These are phyloP conservation scores for Pterocles gutturalis DNA, from an alignment of 2,113 vertebrate species.

Conservation along the genomic window DNA sequence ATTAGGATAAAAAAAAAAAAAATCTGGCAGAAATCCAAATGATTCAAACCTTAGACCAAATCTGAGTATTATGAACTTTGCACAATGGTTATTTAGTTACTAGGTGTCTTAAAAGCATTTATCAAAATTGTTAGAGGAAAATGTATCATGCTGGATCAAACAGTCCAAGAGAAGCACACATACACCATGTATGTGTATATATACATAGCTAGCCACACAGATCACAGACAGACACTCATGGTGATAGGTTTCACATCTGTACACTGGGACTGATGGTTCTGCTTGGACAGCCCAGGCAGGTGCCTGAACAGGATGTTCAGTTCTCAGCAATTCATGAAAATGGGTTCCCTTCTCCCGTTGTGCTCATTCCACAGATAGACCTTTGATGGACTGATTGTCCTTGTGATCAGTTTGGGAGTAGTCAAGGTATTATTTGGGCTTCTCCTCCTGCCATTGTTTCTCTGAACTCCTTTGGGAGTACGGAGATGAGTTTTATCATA, in stretches of 20 bases:
- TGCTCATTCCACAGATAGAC: not conserved
- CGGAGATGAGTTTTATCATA: not conserved
- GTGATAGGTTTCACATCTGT: not conserved
- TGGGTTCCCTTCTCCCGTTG: not conserved
- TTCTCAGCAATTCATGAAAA: not conserved
- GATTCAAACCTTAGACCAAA: not conserved
- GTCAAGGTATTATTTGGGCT: not conserved
- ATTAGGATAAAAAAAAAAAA: not conserved
- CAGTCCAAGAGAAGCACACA: not conserved
- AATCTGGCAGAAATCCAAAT: not conserved
- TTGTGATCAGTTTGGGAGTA: not conserved
- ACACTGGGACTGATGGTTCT: not conserved
- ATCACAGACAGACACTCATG: not conserved
- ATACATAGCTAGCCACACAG: not conserved
- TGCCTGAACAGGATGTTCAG: not conserved
- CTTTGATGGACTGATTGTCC: not conserved
- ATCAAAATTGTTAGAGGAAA: not conserved
- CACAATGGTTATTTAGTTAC: not conserved
- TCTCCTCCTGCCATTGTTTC: not conserved
- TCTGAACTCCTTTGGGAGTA: not conserved
- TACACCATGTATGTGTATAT: rapidly evolving
- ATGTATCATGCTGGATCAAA: not conserved
- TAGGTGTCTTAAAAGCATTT: not conserved
- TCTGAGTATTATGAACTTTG: not conserved
- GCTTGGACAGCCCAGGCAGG: not conserved